Percentiles rank a stretch among this genome's conserved stretches.
Evolutionary conservation across 2,888 invertebrate species (phyloP).

Genomic region (Mesorhabditis sp.): DNA sequence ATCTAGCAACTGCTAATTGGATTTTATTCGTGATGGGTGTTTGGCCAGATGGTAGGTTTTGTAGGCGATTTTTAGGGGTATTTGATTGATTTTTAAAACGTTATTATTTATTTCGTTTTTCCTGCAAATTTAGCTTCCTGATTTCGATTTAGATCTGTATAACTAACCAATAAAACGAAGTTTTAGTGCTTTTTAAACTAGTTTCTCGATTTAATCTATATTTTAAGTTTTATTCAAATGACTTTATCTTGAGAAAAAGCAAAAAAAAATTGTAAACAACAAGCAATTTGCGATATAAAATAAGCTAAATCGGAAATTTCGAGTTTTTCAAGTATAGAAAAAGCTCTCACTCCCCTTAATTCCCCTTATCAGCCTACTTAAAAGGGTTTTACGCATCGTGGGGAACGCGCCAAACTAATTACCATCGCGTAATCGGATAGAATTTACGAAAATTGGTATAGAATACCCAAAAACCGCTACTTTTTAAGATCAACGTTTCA

Average conservation of each 20-base stretch:
- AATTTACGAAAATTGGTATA: no score
- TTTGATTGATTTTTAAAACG: no score
- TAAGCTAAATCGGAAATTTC: not conserved
- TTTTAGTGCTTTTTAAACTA: not conserved
- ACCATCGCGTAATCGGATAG: no score
- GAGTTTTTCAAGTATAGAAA: not conserved
- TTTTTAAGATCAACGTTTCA: conserved; percentile 9
- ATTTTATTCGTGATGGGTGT: conserved; percentile 17
- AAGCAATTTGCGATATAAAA: not conserved
- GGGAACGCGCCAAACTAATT: no score
- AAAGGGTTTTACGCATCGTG: no score
- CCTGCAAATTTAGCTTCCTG: no score
- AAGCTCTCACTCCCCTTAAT: no score
- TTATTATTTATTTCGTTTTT: not conserved
- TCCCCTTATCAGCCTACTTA: no score
- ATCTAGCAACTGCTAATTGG: not conserved
- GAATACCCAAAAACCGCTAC: no score
- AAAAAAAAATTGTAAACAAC: not conserved
- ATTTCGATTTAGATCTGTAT: no score
- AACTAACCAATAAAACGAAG: not conserved
- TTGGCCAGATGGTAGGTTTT: conserved; percentile 26
- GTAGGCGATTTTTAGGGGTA: no score
- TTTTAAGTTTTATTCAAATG: not conserved
- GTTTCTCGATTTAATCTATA: not conserved
- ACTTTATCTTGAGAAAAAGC: not conserved